Conservation (phyloP, 2,888 invertebrate species). For the Mythimna vitellina region DNA sequence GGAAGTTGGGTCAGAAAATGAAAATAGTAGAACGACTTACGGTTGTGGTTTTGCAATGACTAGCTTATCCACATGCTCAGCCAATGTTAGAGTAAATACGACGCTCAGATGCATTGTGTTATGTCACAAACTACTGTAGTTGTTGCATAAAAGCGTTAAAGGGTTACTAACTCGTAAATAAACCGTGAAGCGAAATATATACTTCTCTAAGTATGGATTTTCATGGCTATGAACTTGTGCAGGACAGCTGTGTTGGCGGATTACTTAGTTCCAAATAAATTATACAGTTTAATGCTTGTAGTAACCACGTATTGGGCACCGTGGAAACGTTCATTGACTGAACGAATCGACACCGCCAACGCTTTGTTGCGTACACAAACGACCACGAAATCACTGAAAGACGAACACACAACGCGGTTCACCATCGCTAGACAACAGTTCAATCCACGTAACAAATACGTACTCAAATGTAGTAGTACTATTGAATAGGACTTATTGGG, state of each 20-base stretch:
- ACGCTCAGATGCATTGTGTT: constrained; percentile 37
- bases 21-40: constrained; percentile 67
- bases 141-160: constrained; percentile 37
- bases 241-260: not conserved
- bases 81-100: constrained; percentile 46
- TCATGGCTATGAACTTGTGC: constrained; percentile 9
- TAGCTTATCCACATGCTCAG: constrained; percentile 47
- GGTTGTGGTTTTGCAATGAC: constrained; percentile 61
- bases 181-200: constrained; percentile 6
- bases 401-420: constrained; percentile 43
- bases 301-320: constrained; percentile 31
- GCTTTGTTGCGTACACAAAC: constrained; percentile 51
- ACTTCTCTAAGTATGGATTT: constrained; percentile 14
- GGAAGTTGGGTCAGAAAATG: constrained; percentile 66
- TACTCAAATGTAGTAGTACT: constrained; percentile 18
- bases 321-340: constrained; percentile 45
- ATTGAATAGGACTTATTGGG: constrained; percentile 1
- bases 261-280: constrained; percentile 18
- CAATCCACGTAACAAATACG: constrained; percentile 13
- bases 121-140: constrained; percentile 41
- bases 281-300: constrained; percentile 6
- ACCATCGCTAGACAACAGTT: constrained; percentile 38
- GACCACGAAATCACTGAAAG: constrained; percentile 47
- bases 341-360: constrained; percentile 50
- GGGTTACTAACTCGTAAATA: constrained; percentile 21